Conservation (phyloP, 2,888 invertebrate genomes). For the Aporophyla lueneburgensis region DNA sequence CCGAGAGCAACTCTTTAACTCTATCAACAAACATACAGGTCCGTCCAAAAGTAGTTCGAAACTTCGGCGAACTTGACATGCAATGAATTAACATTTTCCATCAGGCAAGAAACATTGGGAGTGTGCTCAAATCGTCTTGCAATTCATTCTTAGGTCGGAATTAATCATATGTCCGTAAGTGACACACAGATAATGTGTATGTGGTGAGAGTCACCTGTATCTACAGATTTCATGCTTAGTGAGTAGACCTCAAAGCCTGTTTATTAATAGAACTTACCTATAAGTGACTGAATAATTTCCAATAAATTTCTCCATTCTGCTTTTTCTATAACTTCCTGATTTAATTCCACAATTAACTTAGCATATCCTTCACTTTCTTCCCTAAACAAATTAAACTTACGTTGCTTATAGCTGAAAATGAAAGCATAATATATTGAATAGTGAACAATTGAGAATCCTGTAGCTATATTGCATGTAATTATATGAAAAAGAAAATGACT, state of each 20-base stretch:
- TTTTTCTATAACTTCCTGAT: constrained; percentile 94
- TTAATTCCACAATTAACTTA: constrained; percentile 98
- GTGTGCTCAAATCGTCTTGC: background rate
- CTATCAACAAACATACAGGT: background rate
- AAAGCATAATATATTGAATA: constrained; percentile 18
- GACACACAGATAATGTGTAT: background rate
- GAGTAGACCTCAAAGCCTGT: background rate
- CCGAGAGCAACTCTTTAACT: background rate
- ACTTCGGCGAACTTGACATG: background rate
- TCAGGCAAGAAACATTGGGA: no score
- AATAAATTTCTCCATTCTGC: constrained; percentile 93
- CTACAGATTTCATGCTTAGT: background rate
- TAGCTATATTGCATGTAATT: background rate
- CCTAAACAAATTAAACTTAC: constrained; percentile 99
- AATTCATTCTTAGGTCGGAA: background rate
- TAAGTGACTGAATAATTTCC: constrained; percentile 97
- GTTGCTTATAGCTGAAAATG: constrained; percentile 98
- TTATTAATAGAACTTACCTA: constrained; percentile 91
- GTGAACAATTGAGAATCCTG: background rate
- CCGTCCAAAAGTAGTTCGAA: background rate
- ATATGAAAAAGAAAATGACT: background rate
- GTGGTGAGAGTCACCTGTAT: no score
- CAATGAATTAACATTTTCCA: no score
- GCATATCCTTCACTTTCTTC: constrained; percentile 99
- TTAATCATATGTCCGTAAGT: background rate